Evolutionary conservation across 2,888 invertebrate species (phyloP).

Genomic region (Caenorhabditis doughertyi): DNA sequence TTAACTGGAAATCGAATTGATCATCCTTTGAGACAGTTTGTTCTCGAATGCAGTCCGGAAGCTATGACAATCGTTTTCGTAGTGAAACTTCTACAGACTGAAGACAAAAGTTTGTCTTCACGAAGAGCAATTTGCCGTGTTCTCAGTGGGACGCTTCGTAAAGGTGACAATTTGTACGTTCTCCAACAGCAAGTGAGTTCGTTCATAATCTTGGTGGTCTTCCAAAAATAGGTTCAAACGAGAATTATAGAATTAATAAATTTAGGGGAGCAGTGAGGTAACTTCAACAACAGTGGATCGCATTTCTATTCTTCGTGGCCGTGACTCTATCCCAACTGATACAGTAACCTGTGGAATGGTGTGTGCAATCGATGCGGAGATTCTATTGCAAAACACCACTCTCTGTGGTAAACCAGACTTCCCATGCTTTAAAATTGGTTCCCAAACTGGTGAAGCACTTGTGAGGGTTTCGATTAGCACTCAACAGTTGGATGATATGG

Average conservation of each 20-base stretch:
- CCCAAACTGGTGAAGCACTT: slow-evolving; percentile 87
- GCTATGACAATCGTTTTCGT: slow-evolving; percentile 69
- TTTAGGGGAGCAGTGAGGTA: slow-evolving; percentile 41
- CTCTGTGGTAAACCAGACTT: slow-evolving; percentile 86
- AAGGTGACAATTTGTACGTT: slow-evolving; percentile 54
- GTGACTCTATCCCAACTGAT: slow-evolving; percentile 90
- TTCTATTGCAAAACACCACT: slow-evolving; percentile 89
- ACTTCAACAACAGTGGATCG: slow-evolving; percentile 86
- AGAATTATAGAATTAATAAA: too few relatives aligned
- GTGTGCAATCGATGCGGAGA: slow-evolving; percentile 74
- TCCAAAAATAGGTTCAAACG: too few relatives aligned
- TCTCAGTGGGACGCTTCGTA: slow-evolving; percentile 74
- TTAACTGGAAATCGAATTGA: slow-evolving; percentile 59
- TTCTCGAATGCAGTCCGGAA: slow-evolving; percentile 51
- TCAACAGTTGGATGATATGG: slow-evolving; percentile 74
- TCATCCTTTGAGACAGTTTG: slow-evolving; percentile 60
- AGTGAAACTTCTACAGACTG: slow-evolving; percentile 75
- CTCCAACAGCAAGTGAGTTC: slow-evolving; percentile 57
- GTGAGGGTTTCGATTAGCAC: slow-evolving; percentile 95
- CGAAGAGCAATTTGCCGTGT: slow-evolving; percentile 77
- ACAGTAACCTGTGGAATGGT: slow-evolving; percentile 75
- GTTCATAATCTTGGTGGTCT: slow-evolving; percentile 3
- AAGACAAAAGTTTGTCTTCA: slow-evolving; percentile 31
- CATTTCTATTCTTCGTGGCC: slow-evolving; percentile 93
- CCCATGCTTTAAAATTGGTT: slow-evolving; percentile 88